Evolutionary conservation across 2,113 vertebrate genomes (phyloP).

Genomic region (Sigmodon hispidus): DNA sequence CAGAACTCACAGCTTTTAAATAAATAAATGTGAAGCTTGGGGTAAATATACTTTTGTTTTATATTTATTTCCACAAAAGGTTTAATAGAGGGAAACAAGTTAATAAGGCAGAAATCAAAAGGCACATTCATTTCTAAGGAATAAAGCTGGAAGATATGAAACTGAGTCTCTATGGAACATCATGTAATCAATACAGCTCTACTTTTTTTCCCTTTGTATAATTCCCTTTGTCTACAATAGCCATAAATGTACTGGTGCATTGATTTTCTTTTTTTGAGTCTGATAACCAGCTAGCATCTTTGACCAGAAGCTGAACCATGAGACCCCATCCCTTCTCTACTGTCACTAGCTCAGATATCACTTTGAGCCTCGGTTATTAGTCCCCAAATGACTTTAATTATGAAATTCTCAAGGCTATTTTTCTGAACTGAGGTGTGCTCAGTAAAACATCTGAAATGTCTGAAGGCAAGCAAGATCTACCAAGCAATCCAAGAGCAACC

Average conservation of each 20-base stretch:
- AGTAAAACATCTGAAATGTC: conserved; percentile 53
- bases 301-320: conserved; percentile 58
- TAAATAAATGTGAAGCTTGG: not conserved
- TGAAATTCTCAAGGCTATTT: conserved; percentile 53
- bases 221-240: conserved; percentile 68
- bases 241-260: conserved; percentile 68
- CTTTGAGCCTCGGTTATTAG: conserved; percentile 48
- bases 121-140: conserved; percentile 11
- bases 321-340: not conserved
- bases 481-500: not conserved
- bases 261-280: conserved; percentile 60
- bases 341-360: conserved; percentile 45
- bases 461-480: not conserved
- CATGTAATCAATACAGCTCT: conserved; percentile 4
- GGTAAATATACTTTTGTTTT: not conserved
- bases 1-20: not conserved
- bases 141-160: conserved; percentile 17
- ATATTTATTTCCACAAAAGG: not conserved
- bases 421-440: conserved; percentile 53
- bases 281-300: conserved; percentile 62
- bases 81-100: not conserved
- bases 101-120: conserved; percentile 33
- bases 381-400: conserved; percentile 74
- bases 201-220: conserved; percentile 37
- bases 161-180: not conserved